Evolutionary conservation across 2,797 vertebrate species (phyloP).

Genomic region (Clarias laeviceps): DNA sequence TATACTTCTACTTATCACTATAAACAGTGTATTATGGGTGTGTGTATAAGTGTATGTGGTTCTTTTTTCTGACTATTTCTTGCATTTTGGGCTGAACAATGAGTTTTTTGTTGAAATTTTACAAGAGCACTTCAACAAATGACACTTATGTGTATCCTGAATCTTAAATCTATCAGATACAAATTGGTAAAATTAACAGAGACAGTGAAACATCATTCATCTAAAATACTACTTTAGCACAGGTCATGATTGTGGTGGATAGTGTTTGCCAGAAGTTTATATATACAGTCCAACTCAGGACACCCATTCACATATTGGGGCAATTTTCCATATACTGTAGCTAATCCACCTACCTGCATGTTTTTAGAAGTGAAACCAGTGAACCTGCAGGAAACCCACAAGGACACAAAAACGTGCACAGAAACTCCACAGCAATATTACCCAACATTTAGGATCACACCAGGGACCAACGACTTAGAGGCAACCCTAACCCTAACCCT

Average conservation of each 20-base stretch:
- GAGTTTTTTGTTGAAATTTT: neutral
- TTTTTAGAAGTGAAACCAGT: neutral
- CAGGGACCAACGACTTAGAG: neutral
- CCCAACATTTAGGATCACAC: neutral
- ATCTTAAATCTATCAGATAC: neutral
- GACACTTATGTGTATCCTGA: neutral
- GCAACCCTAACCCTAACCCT: too few relatives aligned
- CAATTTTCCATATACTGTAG: neutral
- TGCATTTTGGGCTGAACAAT: neutral
- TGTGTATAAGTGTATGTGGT: neutral
- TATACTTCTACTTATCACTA: constrained; percentile 41
- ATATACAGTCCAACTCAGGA: neutral
- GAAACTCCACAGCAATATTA: too few relatives aligned
- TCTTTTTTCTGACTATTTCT: neutral
- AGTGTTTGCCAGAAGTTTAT: neutral
- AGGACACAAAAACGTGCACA: neutral
- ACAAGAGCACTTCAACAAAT: neutral
- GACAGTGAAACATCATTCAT: neutral
- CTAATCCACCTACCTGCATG: neutral
- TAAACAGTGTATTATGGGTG: neutral
- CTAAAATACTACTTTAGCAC: neutral
- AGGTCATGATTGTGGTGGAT: neutral
- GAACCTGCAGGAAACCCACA: neutral
- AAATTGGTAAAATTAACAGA: neutral
- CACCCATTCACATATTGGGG: neutral